Evolutionary conservation across 2,888 invertebrate genomes (phyloP), one percentile per base, ranked within the genome.

Genomic region (Hirtodrosophila histrioides): DNA sequence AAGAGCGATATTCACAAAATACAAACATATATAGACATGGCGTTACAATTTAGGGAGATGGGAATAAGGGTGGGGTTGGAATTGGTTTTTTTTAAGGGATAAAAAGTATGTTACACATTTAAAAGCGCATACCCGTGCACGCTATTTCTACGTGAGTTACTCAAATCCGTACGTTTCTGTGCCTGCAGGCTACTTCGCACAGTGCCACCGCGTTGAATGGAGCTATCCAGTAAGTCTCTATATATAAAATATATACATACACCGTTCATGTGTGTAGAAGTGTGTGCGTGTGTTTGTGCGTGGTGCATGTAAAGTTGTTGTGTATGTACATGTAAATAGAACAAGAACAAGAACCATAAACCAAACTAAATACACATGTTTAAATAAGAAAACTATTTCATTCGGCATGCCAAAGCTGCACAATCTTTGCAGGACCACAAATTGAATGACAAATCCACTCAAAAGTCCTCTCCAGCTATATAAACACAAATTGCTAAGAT

Each of bases 191-290:
- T 92, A 88, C 94, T 92, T 78, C 94, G 91, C 66, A 94, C 90
- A 61, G 94, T 89, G 36, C 94, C 94, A 46, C 94, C 94, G 86
- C 94, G 92, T 71, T 93, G 93, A 50, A 94, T 90, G 53, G 94
- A 93, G 75, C 93, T 93, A 71, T 94, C 94, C 39, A 93, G 93
- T 11, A 93, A 93, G 46, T 94, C 94, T 75, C 90, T 89, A 64
- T 50, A 54, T 54, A 61, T 49, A n/a, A n/a, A n/a, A 49, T 58
- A 50, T 49, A 57, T 69, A 45, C 46, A 41, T 56, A 49, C 61
- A 41, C 51, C 57, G 39, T 60, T 48, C 53, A 23, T n/a, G 36
- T 33, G 12, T 37, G 65, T 61, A 63, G 40, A 62, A 64, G 60
- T 64, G 50, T 55, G 45, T 41, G 56, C 54, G 67, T 73, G 62